These are phyloP conservation scores for Antitype chi DNA, from an alignment of 2,888 invertebrate species.

Conservation along the genomic window DNA sequence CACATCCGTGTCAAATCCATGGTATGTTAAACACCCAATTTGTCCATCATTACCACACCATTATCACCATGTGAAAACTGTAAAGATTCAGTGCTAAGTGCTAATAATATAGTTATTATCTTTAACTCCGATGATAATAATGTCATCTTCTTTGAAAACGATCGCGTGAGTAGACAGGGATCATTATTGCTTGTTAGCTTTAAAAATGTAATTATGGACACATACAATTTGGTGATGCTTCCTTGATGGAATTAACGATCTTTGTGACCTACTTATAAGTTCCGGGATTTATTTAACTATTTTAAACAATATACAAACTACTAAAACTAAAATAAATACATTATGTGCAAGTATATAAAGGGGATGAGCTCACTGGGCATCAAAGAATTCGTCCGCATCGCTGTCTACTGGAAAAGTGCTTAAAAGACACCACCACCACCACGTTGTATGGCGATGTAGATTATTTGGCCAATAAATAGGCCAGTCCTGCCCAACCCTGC, in stretches of 20 bases:
- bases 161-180: conserved; percentile 40
- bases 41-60: conserved; percentile 16
- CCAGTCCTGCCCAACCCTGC: no score
- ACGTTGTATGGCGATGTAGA: no score
- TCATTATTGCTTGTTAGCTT: conserved; percentile 41
- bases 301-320: no score
- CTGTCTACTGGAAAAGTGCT: no score
- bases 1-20: conserved; percentile 25
- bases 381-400: no score
- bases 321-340: no score
- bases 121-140: conserved; percentile 24
- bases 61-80: conserved; percentile 24
- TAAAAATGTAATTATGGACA: conserved; percentile 16
- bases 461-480: no score
- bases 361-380: no score
- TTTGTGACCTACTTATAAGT: conserved; percentile 17
- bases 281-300: neutral
- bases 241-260: conserved; percentile 1
- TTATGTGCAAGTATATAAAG: no score
- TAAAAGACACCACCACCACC: no score
- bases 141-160: conserved; percentile 54
- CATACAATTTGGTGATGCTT: conserved; percentile 1
- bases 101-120: conserved; percentile 48
- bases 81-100: conserved; percentile 37
- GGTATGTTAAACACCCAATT: conserved; percentile 48